Percentiles rank a stretch among this genome's conserved stretches.
phyloP scores from a whole-genome alignment of 2,888 invertebrate species.

The Chorisops tibialis region DNA sequence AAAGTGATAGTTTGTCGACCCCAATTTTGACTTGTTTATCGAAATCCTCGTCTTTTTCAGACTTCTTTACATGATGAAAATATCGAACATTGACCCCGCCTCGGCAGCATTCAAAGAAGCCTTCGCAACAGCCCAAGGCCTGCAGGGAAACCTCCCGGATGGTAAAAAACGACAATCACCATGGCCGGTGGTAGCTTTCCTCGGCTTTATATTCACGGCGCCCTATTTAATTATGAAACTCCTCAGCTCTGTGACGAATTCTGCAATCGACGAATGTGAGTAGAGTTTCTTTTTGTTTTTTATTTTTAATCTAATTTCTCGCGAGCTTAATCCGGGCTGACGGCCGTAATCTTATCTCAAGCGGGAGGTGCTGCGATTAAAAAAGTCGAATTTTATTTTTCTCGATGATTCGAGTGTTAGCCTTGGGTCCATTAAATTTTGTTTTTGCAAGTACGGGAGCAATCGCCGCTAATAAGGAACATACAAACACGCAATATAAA shows the following conservation, averaged over 20 bases:
- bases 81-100: conserved; percentile 50
- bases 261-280: conserved; percentile 62
- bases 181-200: conserved; percentile 89
- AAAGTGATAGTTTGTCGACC: conserved; percentile 48
- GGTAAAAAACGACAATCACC: conserved; percentile 55
- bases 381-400: too few species aligned
- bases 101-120: conserved; percentile 53
- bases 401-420: too few species aligned
- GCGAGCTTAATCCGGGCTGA: too few species aligned
- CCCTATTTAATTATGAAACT: conserved; percentile 89
- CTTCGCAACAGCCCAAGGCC: conserved; percentile 47
- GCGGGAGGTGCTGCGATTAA: too few species aligned
- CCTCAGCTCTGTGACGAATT: conserved; percentile 58
- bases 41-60: conserved; percentile 36
- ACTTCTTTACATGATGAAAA: conserved; percentile 46
- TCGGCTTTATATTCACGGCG: conserved; percentile 83
- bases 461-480: too few species aligned
- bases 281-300: conserved; percentile 29
- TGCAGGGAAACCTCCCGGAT: conserved; percentile 47
- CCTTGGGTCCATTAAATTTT: too few species aligned
- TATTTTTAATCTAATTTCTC: background rate
- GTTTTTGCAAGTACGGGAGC: too few species aligned
- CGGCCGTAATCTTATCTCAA: too few species aligned
- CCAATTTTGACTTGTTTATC: conserved; percentile 2
- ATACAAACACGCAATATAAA: too few species aligned